A percentile compares a stretch with the other conserved stretches of the same genome.
phyloP scores from a whole-genome alignment of 1,140 invertebrate species.

The Pseudomyrmex gracilis region DNA sequence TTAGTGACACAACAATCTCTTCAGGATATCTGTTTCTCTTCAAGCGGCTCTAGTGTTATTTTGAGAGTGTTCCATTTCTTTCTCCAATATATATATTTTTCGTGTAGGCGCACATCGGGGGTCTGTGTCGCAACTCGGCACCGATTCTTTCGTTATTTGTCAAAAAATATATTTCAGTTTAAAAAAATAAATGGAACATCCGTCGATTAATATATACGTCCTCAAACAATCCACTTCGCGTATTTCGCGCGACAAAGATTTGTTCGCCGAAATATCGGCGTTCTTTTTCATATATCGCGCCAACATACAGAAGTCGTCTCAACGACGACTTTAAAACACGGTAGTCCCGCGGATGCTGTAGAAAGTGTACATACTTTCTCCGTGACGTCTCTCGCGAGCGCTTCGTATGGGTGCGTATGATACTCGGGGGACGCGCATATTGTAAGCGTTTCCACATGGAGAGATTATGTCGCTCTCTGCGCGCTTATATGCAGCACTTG shows the following conservation, averaged over 20 bases:
- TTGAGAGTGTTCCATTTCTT: conserved; percentile 31
- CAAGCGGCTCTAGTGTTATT: conserved; percentile 47
- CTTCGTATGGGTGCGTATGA: conserved; percentile 73
- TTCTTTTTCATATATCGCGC: background rate
- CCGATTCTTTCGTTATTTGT: background rate
- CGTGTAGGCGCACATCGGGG: conserved; percentile 19
- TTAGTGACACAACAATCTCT: conserved; percentile 75
- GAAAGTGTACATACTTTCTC: conserved; percentile 83
- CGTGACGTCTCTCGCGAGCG: conserved; percentile 74
- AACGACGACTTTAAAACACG: conserved; percentile 74
- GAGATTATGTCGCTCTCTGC: conserved; percentile 62
- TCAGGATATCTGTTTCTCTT: conserved; percentile 67
- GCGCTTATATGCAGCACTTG: no score
- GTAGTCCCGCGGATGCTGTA: conserved; percentile 77
- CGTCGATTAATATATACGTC: background rate
- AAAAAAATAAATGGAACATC: background rate
- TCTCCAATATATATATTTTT: conserved; percentile 37
- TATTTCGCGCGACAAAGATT: background rate
- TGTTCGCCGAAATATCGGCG: background rate
- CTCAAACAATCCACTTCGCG: background rate
- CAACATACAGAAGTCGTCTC: conserved; percentile 33
- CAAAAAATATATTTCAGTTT: background rate
- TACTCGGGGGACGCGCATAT: conserved; percentile 66
- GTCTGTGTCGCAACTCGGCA: conserved; percentile 5
- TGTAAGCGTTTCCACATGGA: conserved; percentile 65